These are phyloP conservation scores for Delia radicum DNA, from an alignment of 1,140 invertebrate genomes.

Conservation along the genomic window DNA sequence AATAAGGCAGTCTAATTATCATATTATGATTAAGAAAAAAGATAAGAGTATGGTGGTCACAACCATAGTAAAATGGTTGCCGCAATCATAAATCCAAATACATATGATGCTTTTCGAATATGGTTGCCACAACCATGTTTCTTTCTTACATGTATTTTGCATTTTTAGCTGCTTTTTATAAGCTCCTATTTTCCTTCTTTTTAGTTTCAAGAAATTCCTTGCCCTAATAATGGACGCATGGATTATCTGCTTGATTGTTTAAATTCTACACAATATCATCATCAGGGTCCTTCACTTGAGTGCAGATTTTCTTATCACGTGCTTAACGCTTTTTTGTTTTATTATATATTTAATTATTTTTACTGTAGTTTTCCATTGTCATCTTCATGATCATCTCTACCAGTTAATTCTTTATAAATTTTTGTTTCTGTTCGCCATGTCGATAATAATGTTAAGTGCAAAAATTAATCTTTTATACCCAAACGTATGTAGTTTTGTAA, in stretches of 20 bases:
- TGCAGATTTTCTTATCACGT: not conserved
- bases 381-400: not conserved
- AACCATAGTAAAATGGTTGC: no score
- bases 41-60: no score
- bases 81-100: no score
- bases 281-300: not conserved
- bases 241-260: not conserved
- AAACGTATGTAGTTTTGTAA: not conserved
- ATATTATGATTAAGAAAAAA: no score
- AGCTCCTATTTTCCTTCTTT: no score
- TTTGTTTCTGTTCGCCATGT: not conserved
- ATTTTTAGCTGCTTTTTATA: no score
- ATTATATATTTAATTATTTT: not conserved
- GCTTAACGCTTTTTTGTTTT: not conserved
- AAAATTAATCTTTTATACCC: not conserved
- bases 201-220: no score
- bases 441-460: not conserved
- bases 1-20: no score
- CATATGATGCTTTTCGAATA: no score
- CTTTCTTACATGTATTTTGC: no score
- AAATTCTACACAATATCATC: not conserved
- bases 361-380: not conserved
- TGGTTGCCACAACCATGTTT: no score
- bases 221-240: no score
- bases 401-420: not conserved